Base-by-base conservation (phyloP, 1,140 invertebrate genomes). In the Apis florea region DNA sequence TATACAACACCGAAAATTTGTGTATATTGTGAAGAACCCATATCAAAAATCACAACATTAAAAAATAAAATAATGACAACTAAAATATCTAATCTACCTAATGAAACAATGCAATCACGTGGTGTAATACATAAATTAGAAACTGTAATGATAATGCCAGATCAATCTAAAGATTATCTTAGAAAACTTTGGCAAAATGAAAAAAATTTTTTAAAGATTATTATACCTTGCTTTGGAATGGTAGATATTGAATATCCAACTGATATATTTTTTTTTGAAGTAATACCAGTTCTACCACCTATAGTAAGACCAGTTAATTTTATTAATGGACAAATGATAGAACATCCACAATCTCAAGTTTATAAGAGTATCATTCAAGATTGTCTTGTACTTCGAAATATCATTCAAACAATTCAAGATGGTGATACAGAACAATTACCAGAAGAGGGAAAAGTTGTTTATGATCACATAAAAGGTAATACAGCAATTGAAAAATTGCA, bases 241-340 rank as follows among this genome's bases (percentile, higher is more conserved):
- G 93, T 92, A 15, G 93, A 94, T 0, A 83, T 86, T 0, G 91
- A 95, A 83, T 94, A 95, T 91, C 96, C 98, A 0, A 97, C 97
- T 17, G 98, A 99, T 94, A 91, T 97, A 69, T 98, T 99, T 91
- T 99, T 99, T 88, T 95, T 98, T 86, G 96, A 98, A 81, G 93
- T 96, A 0, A 91, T 99, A 61, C 95, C 97, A 13, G 98, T 99
- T 6, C 94, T 97, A 51, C 98, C 99, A 21, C 96, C 97, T 2
- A 96, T 96, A 90, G 97, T 97, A 24, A 95, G 99, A 88, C 98
- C 99, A 10, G 95, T 96, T 56, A 96, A 96, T 90, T 91, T 96
- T 66, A 89, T 98, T 56, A 94, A 95, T 80, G 96, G 95, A 64
- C 95, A 96, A 90, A 93, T 97, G 49, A 94, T 96, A 75, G 98